A percentile compares a stretch with the other conserved stretches of the same genome.
Evolutionary conservation across 2,797 vertebrate genomes (phyloP).

Genomic region (Cetoscarus ocellatus): DNA sequence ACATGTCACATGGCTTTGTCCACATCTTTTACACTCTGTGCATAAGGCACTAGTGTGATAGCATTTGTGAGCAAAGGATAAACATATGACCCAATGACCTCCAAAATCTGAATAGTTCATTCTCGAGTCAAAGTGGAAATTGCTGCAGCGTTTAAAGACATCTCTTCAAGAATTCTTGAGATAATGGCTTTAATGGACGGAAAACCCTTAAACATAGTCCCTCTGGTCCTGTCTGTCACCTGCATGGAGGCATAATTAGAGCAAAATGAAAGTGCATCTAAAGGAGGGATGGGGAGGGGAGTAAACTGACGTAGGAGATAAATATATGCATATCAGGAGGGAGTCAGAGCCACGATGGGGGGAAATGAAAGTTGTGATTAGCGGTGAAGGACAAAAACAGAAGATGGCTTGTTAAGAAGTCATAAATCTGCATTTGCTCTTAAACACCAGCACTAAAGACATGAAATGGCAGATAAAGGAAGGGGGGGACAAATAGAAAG

Average conservation of each 20-base stretch:
- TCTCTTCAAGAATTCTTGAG: no score
- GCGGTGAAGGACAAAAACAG: slow-evolving; percentile 31
- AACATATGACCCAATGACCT: no score
- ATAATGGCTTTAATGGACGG: no score
- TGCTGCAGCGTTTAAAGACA: no score
- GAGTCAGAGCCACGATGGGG: slow-evolving; percentile 23
- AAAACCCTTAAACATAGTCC: no score
- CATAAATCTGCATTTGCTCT: slow-evolving; percentile 60
- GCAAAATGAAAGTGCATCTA: slow-evolving; percentile 39
- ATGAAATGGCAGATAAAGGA: background rate
- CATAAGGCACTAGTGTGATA: no score
- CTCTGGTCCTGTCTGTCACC: no score
- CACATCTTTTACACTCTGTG: no score
- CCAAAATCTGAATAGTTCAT: no score
- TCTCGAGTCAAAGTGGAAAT: no score
- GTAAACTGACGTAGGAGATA: slow-evolving; percentile 5
- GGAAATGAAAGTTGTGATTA: slow-evolving; percentile 54
- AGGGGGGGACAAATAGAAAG: slow-evolving; percentile 8
- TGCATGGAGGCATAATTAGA: slow-evolving; percentile 9
- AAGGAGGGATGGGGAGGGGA: background rate
- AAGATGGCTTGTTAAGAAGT: slow-evolving; percentile 50
- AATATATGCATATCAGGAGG: background rate
- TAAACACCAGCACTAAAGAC: slow-evolving; percentile 30
- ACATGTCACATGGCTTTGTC: no score
- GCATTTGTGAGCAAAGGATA: no score